phyloP scores from a whole-genome alignment of 1,140 invertebrate species.

The Atta cephalotes region DNA sequence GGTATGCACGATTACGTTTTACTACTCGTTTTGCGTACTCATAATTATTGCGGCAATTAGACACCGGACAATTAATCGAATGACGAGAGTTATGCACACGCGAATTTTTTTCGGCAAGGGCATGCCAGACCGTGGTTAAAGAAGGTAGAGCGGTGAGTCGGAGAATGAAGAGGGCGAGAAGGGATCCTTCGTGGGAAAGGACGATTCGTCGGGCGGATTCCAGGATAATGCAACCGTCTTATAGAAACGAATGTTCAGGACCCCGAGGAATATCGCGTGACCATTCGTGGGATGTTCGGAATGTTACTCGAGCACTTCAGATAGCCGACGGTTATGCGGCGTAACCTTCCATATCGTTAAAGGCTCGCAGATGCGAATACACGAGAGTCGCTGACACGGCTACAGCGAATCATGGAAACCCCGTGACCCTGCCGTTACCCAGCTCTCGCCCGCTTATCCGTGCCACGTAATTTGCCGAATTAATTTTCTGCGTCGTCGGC shows the following conservation, averaged over 20 bases:
- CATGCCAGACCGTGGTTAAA: conserved; percentile 59
- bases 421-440: conserved; percentile 12
- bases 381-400: conserved; percentile 25
- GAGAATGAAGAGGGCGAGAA: conserved; percentile 15
- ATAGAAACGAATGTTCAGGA: conserved; percentile 71
- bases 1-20: conserved; percentile 53
- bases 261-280: conserved; percentile 75
- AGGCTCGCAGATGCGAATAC: conserved; percentile 38
- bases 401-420: conserved; percentile 59
- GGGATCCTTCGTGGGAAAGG: conserved; percentile 72
- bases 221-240: conserved; percentile 71
- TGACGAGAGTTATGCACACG: conserved; percentile 72
- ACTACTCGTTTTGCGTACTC: conserved; percentile 66
- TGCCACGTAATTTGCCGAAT: conserved; percentile 74
- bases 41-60: conserved; percentile 80
- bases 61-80: conserved; percentile 78
- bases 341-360: conserved; percentile 77
- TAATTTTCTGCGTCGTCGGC: conserved; percentile 67
- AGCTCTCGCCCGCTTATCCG: conserved; percentile 63
- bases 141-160: neutral
- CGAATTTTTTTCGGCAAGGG: conserved; percentile 63
- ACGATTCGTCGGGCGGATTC: conserved; percentile 72
- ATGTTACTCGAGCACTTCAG: conserved; percentile 75
- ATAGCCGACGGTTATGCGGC: conserved; percentile 75
- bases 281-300: conserved; percentile 76